These are phyloP conservation scores for Melangyna quadrimaculata DNA, from an alignment of 2,888 invertebrate species.

Conservation along the genomic window DNA sequence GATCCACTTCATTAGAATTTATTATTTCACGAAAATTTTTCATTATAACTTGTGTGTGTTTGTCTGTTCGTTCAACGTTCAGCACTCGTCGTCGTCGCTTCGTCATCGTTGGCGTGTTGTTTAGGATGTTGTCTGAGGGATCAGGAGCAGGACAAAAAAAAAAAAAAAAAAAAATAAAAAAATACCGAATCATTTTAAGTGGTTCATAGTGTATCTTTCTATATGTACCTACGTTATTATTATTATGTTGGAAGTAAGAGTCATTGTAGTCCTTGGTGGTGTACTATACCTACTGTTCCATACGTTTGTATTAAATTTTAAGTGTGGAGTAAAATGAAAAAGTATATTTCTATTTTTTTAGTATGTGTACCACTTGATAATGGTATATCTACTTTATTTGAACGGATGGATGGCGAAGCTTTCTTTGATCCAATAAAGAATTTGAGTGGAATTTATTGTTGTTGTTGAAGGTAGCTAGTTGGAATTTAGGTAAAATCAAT, in stretches of 20 bases:
- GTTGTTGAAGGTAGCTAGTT: too few species aligned
- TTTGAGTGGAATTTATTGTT: neutral
- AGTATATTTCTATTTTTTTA: constrained; percentile 28
- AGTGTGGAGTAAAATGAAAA: constrained; percentile 33
- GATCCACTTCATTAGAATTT: constrained; percentile 72
- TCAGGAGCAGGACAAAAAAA: neutral
- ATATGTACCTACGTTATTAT: neutral
- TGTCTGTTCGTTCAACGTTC: neutral
- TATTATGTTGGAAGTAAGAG: neutral
- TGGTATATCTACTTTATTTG: neutral
- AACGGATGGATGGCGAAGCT: constrained; percentile 38
- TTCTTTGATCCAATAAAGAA: constrained; percentile 58
- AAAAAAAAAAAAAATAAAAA: neutral
- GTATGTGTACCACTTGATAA: constrained; percentile 13
- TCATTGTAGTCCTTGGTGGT: constrained; percentile 10
- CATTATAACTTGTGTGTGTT: constrained; percentile 34
- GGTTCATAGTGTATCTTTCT: neutral
- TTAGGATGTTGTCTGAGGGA: neutral
- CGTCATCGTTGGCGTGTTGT: neutral
- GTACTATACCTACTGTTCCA: neutral
- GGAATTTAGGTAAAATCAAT: neutral
- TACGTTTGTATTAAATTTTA: constrained; percentile 49
- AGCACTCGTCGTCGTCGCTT: neutral
- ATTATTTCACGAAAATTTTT: constrained; percentile 68
- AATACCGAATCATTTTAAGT: constrained; percentile 17